These are phyloP conservation scores for Apaloderma vittatum DNA, from an alignment of 2,113 vertebrate species.

Conservation along the genomic window DNA sequence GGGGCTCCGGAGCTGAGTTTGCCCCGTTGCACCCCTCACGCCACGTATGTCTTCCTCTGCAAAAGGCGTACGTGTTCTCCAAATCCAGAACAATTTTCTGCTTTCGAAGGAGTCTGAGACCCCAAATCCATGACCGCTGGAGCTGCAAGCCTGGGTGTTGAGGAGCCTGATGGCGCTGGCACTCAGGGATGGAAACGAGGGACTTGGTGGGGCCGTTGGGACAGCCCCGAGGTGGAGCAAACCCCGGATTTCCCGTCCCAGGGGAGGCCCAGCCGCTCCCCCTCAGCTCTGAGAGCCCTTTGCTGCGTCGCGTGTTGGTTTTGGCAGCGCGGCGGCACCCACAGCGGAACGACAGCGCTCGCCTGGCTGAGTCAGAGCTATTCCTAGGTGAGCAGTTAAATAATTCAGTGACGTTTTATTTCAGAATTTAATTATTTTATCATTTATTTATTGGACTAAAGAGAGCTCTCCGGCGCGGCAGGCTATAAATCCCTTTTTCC, in stretches of 20 bases:
- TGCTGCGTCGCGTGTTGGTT: accelerated
- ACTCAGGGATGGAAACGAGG: not conserved
- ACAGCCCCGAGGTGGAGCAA: not conserved
- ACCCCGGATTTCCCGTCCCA: accelerated
- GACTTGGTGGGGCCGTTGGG: not conserved
- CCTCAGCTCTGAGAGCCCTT: not conserved
- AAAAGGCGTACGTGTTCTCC: not conserved
- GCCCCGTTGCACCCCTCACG: accelerated
- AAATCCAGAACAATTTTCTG: not conserved
- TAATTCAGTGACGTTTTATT: not conserved
- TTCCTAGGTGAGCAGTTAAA: not conserved
- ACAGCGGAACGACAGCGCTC: not conserved
- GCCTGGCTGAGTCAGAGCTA: not conserved
- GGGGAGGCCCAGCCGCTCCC: accelerated
- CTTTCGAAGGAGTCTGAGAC: not conserved
- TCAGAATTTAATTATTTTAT: conserved; percentile 38
- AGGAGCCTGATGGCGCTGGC: accelerated
- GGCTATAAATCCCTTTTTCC: not conserved
- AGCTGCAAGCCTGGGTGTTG: not conserved
- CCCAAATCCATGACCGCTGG: not conserved
- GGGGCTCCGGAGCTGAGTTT: not conserved
- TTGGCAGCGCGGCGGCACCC: not conserved
- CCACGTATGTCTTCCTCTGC: not conserved
- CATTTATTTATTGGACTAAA: conserved; percentile 25
- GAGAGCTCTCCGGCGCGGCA: not conserved